Percentiles rank a stretch among this genome's conserved stretches.
phyloP scores from a whole-genome alignment of 2,888 invertebrate species.

The Lapara coniferarum region DNA sequence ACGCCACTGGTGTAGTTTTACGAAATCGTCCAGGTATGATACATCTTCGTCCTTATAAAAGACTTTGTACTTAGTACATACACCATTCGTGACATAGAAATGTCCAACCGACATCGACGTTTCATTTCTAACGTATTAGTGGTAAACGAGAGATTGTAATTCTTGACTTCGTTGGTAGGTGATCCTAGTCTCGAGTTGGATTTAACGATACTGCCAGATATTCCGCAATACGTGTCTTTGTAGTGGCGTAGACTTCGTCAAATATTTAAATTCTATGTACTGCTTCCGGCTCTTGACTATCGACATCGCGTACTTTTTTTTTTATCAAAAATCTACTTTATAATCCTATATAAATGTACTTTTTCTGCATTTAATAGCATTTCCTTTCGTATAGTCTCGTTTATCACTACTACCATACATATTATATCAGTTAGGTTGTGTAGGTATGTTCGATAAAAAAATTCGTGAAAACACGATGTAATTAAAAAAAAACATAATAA shows the following conservation, averaged over 20 bases:
- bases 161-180: background rate
- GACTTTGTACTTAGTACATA: constrained; percentile 80
- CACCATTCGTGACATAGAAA: constrained; percentile 55
- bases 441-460: constrained; percentile 61
- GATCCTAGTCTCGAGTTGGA: background rate
- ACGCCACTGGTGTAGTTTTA: constrained; percentile 41
- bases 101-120: constrained; percentile 31
- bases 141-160: constrained; percentile 28
- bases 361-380: constrained; percentile 9
- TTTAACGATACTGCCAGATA: constrained; percentile 16
- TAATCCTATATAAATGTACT: background rate
- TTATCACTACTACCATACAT: constrained; percentile 58
- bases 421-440: constrained; percentile 70
- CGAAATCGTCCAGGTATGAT: constrained; percentile 74
- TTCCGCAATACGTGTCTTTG: constrained; percentile 11
- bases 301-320: background rate
- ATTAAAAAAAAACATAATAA: constrained; percentile 48
- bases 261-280: constrained; percentile 9
- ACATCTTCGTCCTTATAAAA: constrained; percentile 82
- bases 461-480: constrained; percentile 64
- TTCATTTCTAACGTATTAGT: constrained; percentile 32
- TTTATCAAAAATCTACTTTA: background rate
- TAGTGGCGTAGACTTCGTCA: constrained; percentile 16
- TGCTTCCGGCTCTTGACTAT: background rate
- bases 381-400: constrained; percentile 35